phyloP scores from a whole-genome alignment of 1,140 invertebrate genomes.

The Chironomus tepperi region DNA sequence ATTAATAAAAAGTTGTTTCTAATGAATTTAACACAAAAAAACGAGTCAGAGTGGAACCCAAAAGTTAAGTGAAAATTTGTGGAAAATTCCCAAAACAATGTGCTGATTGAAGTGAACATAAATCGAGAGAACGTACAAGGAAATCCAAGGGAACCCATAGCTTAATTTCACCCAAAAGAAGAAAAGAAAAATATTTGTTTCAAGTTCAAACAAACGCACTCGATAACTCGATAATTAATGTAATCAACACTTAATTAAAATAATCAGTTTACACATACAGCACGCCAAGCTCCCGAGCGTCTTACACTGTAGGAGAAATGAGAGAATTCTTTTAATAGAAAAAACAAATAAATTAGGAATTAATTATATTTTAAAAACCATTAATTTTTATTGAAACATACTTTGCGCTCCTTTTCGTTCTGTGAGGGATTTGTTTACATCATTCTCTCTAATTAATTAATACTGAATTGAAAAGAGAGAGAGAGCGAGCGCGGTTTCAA shows the following conservation, averaged over 20 bases:
- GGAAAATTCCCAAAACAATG: not conserved
- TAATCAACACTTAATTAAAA: slow-evolving; percentile 19
- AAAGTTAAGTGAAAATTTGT: not conserved
- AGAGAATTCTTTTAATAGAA: not conserved
- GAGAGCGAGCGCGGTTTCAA: not conserved
- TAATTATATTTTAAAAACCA: slow-evolving; percentile 16
- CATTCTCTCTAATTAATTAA: not conserved
- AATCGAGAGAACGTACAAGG: too few species aligned
- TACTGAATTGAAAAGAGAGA: not conserved
- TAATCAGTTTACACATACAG: slow-evolving; percentile 17
- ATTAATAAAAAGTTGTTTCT: too few species aligned
- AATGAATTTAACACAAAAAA: too few species aligned
- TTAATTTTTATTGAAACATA: not conserved
- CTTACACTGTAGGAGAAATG: not conserved
- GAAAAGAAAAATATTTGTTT: slow-evolving; percentile 16
- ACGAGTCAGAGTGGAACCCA: too few species aligned
- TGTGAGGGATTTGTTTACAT: not conserved
- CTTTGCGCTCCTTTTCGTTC: not conserved
- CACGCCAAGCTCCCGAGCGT: not conserved
- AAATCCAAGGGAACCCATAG: not conserved
- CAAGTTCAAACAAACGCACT: slow-evolving; percentile 16
- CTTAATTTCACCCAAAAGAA: not conserved
- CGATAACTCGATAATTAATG: not conserved
- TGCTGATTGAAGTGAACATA: not conserved
- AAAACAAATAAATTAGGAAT: slow-evolving; percentile 17